Base-by-base conservation (phyloP, 2,113 vertebrate species). In the Serilophus lunatus region DNA sequence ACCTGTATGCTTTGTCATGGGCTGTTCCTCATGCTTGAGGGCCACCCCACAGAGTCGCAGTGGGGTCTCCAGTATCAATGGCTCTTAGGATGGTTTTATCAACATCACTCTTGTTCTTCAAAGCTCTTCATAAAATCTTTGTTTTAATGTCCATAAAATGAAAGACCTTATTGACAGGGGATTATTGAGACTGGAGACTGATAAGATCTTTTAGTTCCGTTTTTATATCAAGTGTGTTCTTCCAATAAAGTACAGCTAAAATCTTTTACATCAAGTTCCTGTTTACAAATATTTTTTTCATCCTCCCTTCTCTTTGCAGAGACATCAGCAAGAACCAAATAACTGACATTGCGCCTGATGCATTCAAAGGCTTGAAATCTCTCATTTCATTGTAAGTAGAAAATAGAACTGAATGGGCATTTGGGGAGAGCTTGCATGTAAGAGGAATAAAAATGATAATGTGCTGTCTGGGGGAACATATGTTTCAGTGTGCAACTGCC, bases 301-400 rank as follows among this genome's bases (percentile, higher is more conserved):
- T 84, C 38, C 51, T 85, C 51, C 16, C 28, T 91, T 95, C 28
- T 95, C 49, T 97, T 98, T 97, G 59, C 97, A 99, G 99, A 98
- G 99, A 99, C 98, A 98, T 99, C 97, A 99, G 99, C 97, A 99
- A 99, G 98, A 99, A 99, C 98, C 99, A 99, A 96, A 99, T 99
- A 97, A 98, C 99, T 28, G 99, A 99, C 97, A 98, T 99, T 38
- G 99, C 99, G 1, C 98, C 98, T 8, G 99, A 99, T 83, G 99
- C 99, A 47, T 99, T 99, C 98, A 99, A 98, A 64, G 99, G 99
- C 93, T 98, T 99, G 91, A 99, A 99, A 88, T 99, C 98, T 12
- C 99, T 99, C 97, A 99, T 98, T 29, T 99, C 99, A 5, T 97
- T 99, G 99, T 99, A 98, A 99, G 99, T 99, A 95, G 71, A 92